Evolutionary conservation across 2,888 invertebrate species (phyloP), one percentile per base, ranked within the genome.

Genomic region (Melanotus villosus): DNA sequence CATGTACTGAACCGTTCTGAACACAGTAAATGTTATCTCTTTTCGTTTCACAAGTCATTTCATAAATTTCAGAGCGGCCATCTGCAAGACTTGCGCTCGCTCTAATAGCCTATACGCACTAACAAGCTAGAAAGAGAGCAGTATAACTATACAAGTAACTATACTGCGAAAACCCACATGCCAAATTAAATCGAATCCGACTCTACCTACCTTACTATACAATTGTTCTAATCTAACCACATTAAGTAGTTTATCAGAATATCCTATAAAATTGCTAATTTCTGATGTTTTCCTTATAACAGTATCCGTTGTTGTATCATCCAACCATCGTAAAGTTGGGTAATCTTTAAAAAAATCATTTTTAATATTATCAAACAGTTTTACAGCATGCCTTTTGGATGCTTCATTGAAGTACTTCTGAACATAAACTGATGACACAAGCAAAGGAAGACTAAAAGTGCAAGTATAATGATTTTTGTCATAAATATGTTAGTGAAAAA

Each of bases 211-310:
- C 34, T 23, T 47, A n/a, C 21, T 16, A n/a, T 45, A 60, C 2
- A 32, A 45, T 1, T 32, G 4, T 7, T 60, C 45, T 10, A 60
- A 19, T 18, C 9, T n/a, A 0, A 3, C 19, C 0, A 14, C 5
- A 1, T 45, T 14, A 1, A 41, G 34, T 2, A 45, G 1, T 12
- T 45, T 16, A 12, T 60, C 14, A 7, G 59, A 34, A 34, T 45
- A 60, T 0, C n/a, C 59, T 21, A 60, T 12, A 32, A 47, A 47
- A 3, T 34, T n/a, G 9, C 32, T 19, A 4, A 58, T 43, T 23
- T 23, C 14, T 2, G 26, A 38, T n/a, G n/a, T 10, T 41, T 26
- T 58, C 2, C 3, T 18, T 41, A 43, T 16, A 4, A 6, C 9
- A 16, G 1, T 1, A 0, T 43, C 30, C 10, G 36, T 58, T 10